Base-by-base conservation (phyloP, 2,113 vertebrate species). In the Aepyceros melampus region DNA sequence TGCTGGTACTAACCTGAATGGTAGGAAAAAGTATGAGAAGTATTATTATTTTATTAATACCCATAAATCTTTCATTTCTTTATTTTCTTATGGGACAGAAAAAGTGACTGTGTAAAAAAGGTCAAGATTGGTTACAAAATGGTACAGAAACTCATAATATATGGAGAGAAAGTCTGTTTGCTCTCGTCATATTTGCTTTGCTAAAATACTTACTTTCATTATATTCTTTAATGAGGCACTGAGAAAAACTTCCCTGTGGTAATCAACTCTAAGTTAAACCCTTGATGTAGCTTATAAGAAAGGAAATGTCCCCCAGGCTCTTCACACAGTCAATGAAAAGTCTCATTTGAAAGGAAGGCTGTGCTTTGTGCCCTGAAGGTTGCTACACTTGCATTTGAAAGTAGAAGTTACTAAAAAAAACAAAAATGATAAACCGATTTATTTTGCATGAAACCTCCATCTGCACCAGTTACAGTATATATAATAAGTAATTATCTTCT, bases 401-500 rank as follows among this genome's bases (percentile, higher is more conserved):
- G 88, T 13, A 55, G 8, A 67, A 53, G 10, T n/a, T 60, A 36
- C 78, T n/a, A 90, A 62, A 74, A 89, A 89, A n/a, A 60, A 33
- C 53, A 87, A 88, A 84, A 84, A 84, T 64, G 47, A 36, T 23
- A 88, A 88, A 87, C 56, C 76, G 82, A n/a, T 89, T 90, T 89
- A 97, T 40, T 97, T 92, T 93, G 51, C 55, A 64, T 51, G 62
- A 95, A 91, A 85, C 49, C 53, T 60, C 64, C 40, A 40, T 29
- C 64, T 67, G 47, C 14, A 96, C 67, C 53, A 55, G 29, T 90
- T 86, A 89, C 5, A 45, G 84, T 84, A 60, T n/a, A 87, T 29
- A 27, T 60, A 97, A 49, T 88, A 93, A 94, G 94, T 94, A 92
- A 97, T 95, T 95, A 98, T 78, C 53, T 95, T 88, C 74, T 90